A percentile compares a stretch with the other conserved stretches of the same genome.
These are phyloP conservation scores for Unio delphinus DNA, from an alignment of 2,888 invertebrate genomes.

Conservation along the genomic window DNA sequence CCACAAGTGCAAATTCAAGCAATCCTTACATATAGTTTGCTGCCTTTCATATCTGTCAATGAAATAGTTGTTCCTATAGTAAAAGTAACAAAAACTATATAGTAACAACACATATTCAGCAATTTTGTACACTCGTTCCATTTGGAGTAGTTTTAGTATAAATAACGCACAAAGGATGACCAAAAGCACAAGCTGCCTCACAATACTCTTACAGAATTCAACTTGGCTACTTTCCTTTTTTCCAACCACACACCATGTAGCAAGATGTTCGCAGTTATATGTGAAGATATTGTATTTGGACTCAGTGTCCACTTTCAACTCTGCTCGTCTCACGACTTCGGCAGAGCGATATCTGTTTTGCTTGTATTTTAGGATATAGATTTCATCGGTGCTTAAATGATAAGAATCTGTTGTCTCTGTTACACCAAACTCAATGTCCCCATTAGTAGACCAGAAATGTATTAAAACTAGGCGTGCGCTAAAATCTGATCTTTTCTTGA, in stretches of 20 bases:
- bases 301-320: background rate
- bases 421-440: background rate
- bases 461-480: slow-evolving; percentile 5
- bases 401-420: background rate
- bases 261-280: slow-evolving; percentile 9
- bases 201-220: background rate
- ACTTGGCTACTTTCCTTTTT: slow-evolving; percentile 1
- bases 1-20: no score
- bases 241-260: slow-evolving; percentile 7
- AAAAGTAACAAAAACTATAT: no score
- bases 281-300: slow-evolving; percentile 1
- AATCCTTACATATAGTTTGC: no score
- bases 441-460: background rate
- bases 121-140: no score
- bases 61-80: no score
- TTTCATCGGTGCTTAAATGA: slow-evolving; percentile 3
- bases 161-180: no score
- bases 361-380: background rate
- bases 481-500: background rate
- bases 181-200: no score
- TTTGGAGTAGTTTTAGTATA: no score
- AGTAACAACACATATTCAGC: no score
- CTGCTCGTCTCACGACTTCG: slow-evolving; percentile 4
- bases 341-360: background rate
- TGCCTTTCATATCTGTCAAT: no score